Evolutionary conservation across 2,113 vertebrate genomes (phyloP), one percentile per base, ranked within the genome.

Genomic region (Planiliza haematocheilus): DNA sequence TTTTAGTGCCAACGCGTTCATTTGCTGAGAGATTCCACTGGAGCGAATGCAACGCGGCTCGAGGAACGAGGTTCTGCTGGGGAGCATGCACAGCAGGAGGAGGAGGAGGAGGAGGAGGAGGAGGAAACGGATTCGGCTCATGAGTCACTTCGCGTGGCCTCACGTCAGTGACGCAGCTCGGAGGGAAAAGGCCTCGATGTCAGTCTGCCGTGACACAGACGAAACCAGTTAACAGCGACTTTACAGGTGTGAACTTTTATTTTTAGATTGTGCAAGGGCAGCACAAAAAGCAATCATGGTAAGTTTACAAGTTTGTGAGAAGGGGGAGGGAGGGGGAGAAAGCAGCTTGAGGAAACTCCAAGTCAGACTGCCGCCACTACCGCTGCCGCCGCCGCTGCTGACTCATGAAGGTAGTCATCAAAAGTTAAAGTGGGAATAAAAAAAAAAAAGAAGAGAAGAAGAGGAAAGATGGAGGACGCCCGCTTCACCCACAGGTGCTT

Each of bases 1-100:
- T 88, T 91, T 90, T 79, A 82, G 82, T 84, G 86, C 88, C 91
- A 90, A 91, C 73, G 70, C 85, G 77, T 88, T 90, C 8, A 91
- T 85, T 89, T 88, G 77, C 70, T 30, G 72, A 74, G 75, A 86
- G 79, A 92, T 91, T 93, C 90, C 87, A 86, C 86, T 85, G 74
- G 70, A 82, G 77, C 86, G 88, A 76, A 70, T 77, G 59, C 80
- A 60, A 81, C 69, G 71, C 81, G 88, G 86, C 56, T 84, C 73
- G 82, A 88, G 86, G 77, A 72, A 72, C 51, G 70, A 77, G 86
- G 78, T 80, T 74, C 51, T 76, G 73, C 70, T 49, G 75, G 17
- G 34, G 43, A 20, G 30, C 81, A 79, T 21, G 67, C 79, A 85
- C 34, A 65, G 79, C 34, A 13, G 45, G 58, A 10, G 41, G 24